phyloP scores from a whole-genome alignment of 2,888 invertebrate genomes.

The Nomada flava region DNA sequence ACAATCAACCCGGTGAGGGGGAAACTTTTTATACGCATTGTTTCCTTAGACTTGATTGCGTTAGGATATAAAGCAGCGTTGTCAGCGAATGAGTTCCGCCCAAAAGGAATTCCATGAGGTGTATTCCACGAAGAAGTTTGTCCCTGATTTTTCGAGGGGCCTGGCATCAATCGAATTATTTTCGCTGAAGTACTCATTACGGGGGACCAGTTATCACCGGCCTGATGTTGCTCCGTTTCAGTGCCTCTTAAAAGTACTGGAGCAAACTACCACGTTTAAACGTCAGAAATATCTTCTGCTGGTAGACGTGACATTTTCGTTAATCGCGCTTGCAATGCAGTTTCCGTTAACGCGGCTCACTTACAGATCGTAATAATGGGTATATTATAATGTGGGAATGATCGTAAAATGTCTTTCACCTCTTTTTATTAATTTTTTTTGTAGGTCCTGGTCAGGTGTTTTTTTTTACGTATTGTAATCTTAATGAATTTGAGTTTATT shows the following conservation, averaged over 20 bases:
- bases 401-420: too few species aligned
- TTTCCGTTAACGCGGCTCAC: neutral
- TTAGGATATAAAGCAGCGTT: too few species aligned
- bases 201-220: slow-evolving; percentile 35
- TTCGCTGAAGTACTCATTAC: slow-evolving; percentile 57
- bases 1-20: too few species aligned
- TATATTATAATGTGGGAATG: too few species aligned
- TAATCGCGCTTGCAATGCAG: slow-evolving; percentile 11
- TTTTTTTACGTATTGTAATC: too few species aligned
- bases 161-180: slow-evolving; percentile 50
- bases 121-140: neutral
- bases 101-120: too few species aligned
- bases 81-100: too few species aligned
- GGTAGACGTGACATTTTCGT: slow-evolving; percentile 14
- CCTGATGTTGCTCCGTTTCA: slow-evolving; percentile 37
- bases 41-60: too few species aligned
- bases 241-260: slow-evolving; percentile 57
- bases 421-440: too few species aligned
- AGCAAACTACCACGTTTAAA: slow-evolving; percentile 62
- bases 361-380: neutral
- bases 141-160: neutral
- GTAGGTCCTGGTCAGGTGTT: too few species aligned
- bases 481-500: too few species aligned
- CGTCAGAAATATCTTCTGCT: slow-evolving; percentile 54
- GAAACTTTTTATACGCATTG: too few species aligned